Conservation (phyloP, 2,888 invertebrate species). For the Syrphus vitripennis region DNA sequence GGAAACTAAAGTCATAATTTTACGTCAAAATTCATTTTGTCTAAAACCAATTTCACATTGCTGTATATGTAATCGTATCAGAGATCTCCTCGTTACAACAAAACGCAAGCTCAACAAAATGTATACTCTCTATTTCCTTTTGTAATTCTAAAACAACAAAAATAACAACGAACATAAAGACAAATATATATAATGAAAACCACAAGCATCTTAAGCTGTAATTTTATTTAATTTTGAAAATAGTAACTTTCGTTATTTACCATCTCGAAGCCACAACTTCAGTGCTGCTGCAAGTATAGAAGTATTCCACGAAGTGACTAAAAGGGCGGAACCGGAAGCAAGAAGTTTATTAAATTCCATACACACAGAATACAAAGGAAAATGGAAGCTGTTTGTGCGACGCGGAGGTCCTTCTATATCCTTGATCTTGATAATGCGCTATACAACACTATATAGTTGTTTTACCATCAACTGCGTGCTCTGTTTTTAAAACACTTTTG, state of each 20-base stretch:
- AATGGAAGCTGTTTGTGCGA: constrained; percentile 34
- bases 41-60: constrained; percentile 50
- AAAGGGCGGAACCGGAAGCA: constrained; percentile 29
- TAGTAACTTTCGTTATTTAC: constrained; percentile 65
- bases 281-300: background rate
- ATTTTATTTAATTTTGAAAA: constrained; percentile 69
- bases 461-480: constrained; percentile 24
- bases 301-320: constrained; percentile 22
- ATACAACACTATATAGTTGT: background rate
- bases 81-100: constrained; percentile 39
- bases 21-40: constrained; percentile 22
- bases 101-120: constrained; percentile 1
- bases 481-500: constrained; percentile 13
- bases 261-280: constrained; percentile 53
- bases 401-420: constrained; percentile 46
- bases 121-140: constrained; percentile 8
- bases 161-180: background rate
- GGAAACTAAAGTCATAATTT: constrained; percentile 21
- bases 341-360: constrained; percentile 66
- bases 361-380: constrained; percentile 41
- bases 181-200: constrained; percentile 50
- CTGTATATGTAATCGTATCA: constrained; percentile 51
- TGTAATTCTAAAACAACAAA: constrained; percentile 24
- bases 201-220: constrained; percentile 66
- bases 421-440: constrained; percentile 58